Evolutionary conservation across 2,888 invertebrate species (phyloP), one percentile per base, ranked within the genome.

Genomic region (Kuschelorhynchus macadamiae): DNA sequence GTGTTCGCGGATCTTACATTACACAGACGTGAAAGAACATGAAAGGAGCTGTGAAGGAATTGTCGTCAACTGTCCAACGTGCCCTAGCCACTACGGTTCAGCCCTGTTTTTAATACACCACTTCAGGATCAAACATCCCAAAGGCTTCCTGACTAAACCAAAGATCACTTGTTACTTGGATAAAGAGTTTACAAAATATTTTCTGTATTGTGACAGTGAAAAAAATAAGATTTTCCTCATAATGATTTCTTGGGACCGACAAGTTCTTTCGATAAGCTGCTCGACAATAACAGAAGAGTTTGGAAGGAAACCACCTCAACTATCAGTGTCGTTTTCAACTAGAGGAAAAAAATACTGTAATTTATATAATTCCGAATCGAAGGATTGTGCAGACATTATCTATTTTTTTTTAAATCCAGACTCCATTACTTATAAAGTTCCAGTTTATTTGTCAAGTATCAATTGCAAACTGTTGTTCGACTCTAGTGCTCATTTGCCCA

Each of bases 1-100:
- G 5, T 72, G 72, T 33, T 57, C 53, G 30, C 53, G 57, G 36
- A 16, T 68, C n/a, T 50, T 72, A 1, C 56, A 44, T 30, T 66
- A 62, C 32, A 39, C 39, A 9, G 50, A 65, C n/a, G 69, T 71
- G 11, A 36, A 33, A n/a, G 46, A 64, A 1, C 72, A 71, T 8
- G 72, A 72, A 42, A 65, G 64, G 20, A 56, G 33, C 12, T 72
- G 72, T 32, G 8, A 18, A 3, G 41, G 47, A 9, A 62, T 17
- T 32, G 11, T 46, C 16, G 53, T 56, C 14, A 14, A 32, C 14
- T 69, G 71, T 25, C 67, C 69, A 11, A 30, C 62, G 14, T 71
- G 71, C 20, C 39, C 12, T n/a, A 21, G 8, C 5, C 11, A 12
- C 0, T 1, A 39, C 2, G 12, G 36, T 39, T 12, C 53, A 0